These are phyloP conservation scores for Mola mola DNA, from an alignment of 2,113 vertebrate species.

Conservation along the genomic window DNA sequence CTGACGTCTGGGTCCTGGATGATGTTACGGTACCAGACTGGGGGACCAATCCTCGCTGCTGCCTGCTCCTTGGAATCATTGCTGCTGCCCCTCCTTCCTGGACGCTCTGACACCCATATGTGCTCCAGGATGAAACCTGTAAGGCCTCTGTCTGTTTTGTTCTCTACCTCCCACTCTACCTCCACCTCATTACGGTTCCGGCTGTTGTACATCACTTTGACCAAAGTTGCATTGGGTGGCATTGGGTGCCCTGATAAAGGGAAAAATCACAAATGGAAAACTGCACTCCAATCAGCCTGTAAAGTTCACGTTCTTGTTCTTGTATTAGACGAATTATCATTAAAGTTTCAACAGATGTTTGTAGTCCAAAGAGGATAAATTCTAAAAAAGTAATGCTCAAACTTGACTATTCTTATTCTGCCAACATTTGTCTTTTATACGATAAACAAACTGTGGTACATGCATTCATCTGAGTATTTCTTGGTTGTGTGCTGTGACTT, in stretches of 20 bases:
- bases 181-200: slow-evolving; percentile 85
- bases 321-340: no score
- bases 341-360: neutral
- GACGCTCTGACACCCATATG: slow-evolving; percentile 63
- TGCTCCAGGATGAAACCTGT: slow-evolving; percentile 88
- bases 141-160: slow-evolving; percentile 63
- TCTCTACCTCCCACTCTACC: slow-evolving; percentile 84
- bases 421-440: no score
- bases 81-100: slow-evolving; percentile 17
- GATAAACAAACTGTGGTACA: no score
- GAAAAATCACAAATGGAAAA: neutral
- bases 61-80: slow-evolving; percentile 12
- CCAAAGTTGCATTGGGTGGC: slow-evolving; percentile 89
- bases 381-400: no score
- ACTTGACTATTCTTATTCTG: no score
- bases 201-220: slow-evolving; percentile 81
- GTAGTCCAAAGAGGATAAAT: neutral
- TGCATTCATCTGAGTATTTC: no score
- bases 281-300: neutral
- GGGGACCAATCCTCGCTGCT: neutral
- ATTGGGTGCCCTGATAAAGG: slow-evolving; percentile 82
- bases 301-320: neutral
- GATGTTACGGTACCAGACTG: slow-evolving; percentile 82
- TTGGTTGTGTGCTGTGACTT: no score
- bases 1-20: slow-evolving; percentile 82